phyloP scores from a whole-genome alignment of 2,797 vertebrate genomes.

The Corythornis leucogaster region DNA sequence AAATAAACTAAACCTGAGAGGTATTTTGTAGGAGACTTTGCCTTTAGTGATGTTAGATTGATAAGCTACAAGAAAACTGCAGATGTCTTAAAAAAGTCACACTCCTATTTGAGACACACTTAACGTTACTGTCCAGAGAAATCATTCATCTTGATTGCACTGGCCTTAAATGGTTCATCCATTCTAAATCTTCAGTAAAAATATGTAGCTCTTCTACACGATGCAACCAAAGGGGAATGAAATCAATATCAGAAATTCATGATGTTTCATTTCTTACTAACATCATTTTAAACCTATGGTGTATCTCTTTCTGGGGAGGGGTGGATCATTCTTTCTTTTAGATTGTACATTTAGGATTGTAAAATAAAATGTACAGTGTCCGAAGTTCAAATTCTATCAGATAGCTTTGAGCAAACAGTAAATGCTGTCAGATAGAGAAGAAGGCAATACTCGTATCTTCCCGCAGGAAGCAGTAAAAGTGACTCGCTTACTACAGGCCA shows the following conservation, averaged over 20 bases:
- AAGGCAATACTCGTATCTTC: neutral
- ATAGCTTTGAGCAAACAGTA: neutral
- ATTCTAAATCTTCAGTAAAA: conserved; percentile 46
- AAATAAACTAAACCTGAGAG: neutral
- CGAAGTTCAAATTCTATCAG: neutral
- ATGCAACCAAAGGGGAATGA: neutral
- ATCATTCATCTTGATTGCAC: conserved; percentile 31
- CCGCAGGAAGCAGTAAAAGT: neutral
- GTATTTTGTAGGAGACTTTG: neutral
- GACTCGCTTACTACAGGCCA: neutral
- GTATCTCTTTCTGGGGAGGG: neutral
- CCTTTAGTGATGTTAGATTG: neutral
- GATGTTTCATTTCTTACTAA: neutral
- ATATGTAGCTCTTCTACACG: neutral
- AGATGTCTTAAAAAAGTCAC: neutral
- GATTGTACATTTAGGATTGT: neutral
- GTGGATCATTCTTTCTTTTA: neutral
- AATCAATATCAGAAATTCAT: neutral
- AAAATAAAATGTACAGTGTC: neutral
- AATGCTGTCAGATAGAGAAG: neutral
- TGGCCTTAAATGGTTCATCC: conserved; percentile 5
- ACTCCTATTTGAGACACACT: neutral
- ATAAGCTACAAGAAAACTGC: neutral
- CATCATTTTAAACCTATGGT: neutral
- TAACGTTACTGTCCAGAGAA: neutral